phyloP scores from a whole-genome alignment of 2,797 vertebrate genomes.

The Dendrocincla fuliginosa region DNA sequence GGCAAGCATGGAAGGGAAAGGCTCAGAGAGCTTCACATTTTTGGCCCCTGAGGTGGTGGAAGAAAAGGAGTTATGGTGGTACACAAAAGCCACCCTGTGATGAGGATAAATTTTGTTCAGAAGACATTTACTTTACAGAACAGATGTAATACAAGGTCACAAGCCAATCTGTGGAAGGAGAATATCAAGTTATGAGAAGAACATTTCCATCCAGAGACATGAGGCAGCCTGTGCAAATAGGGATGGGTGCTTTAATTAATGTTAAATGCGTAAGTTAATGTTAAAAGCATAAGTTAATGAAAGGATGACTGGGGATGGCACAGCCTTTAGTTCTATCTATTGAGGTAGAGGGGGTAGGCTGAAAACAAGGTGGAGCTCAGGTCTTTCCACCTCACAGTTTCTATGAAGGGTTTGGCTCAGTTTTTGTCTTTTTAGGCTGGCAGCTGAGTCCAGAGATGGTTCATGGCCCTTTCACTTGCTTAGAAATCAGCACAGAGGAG shows the following conservation, averaged over 20 bases:
- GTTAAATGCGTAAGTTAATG: not conserved
- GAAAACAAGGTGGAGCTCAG: not conserved
- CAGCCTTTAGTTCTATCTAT: not conserved
- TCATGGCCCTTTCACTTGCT: not conserved
- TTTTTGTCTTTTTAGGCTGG: not conserved
- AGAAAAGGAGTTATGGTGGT: constrained; percentile 29
- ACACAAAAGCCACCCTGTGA: not conserved
- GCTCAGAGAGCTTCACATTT: constrained; percentile 60
- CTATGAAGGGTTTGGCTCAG: not conserved
- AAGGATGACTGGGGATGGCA: not conserved
- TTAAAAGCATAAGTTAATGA: not conserved
- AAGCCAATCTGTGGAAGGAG: not conserved
- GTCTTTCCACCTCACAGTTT: not conserved
- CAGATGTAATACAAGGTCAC: constrained; percentile 39
- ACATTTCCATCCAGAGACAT: not conserved
- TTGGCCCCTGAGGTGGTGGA: constrained; percentile 60
- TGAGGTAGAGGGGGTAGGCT: not conserved
- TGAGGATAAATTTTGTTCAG: constrained; percentile 16
- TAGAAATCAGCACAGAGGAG: not conserved
- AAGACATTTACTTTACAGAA: constrained; percentile 8
- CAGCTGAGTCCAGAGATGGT: not conserved
- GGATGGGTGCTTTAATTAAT: not conserved
- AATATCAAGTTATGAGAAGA: not conserved
- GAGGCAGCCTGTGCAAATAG: not conserved
- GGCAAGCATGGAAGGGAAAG: constrained; percentile 59